A percentile compares a stretch with the other conserved stretches of the same genome.
phyloP scores from a whole-genome alignment of 1,140 invertebrate species.

The Pectinophora gossypiella region DNA sequence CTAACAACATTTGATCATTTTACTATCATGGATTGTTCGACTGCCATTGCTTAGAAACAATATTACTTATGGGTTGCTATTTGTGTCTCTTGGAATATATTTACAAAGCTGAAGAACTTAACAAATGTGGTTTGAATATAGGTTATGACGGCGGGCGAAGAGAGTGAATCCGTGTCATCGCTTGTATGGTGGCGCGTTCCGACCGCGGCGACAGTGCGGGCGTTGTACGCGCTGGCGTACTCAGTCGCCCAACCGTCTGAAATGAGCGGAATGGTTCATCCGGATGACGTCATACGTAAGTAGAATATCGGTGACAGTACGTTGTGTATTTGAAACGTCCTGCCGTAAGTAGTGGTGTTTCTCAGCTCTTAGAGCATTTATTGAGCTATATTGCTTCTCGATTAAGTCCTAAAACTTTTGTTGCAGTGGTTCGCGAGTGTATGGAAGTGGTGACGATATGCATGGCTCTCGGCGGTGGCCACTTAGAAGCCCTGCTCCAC shows the following conservation, averaged over 20 bases:
- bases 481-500: conserved; percentile 82
- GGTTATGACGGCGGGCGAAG: conserved; percentile 54
- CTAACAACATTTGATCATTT: conserved; percentile 6
- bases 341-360: too few species aligned
- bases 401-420: too few species aligned
- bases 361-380: too few species aligned
- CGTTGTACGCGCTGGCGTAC: conserved; percentile 53
- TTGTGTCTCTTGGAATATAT: background rate
- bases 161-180: conserved; percentile 52
- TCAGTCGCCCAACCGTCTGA: conserved; percentile 47
- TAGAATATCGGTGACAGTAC: conserved; percentile 3
- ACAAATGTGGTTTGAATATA: conserved; percentile 12
- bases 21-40: too few species aligned
- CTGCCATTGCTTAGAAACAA: too few species aligned
- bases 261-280: conserved; percentile 43
- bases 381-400: too few species aligned
- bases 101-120: background rate
- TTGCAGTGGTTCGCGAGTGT: conserved; percentile 90
- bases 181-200: conserved; percentile 65
- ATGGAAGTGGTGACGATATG: conserved; percentile 94
- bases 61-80: background rate
- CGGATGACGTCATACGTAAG: conserved; percentile 67
- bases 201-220: conserved; percentile 56
- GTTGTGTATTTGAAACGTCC: too few species aligned
- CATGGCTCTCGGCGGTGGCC: conserved; percentile 89